A percentile compares a stretch with the other conserved stretches of the same genome.
These are phyloP conservation scores for Polyergus mexicanus DNA, from an alignment of 1,140 invertebrate genomes.

Conservation along the genomic window DNA sequence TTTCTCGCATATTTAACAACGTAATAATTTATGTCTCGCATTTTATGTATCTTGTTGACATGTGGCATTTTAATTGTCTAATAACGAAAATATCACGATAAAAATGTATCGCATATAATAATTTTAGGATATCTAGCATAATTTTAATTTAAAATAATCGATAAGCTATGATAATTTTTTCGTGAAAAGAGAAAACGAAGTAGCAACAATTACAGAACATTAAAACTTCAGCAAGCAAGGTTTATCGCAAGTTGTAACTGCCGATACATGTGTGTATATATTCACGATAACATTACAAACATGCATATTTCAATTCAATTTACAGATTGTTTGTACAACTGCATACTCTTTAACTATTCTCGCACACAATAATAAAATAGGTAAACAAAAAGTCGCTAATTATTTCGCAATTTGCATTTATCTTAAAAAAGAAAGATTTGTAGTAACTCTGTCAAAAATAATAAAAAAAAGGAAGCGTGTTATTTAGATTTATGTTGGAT, in stretches of 20 bases:
- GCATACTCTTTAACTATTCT: not conserved
- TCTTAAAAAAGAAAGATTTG: not conserved
- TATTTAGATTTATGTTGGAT: not conserved
- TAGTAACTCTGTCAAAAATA: not conserved
- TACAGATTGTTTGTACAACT: slow-evolving; percentile 42
- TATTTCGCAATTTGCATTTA: not conserved
- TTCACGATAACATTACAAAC: slow-evolving; percentile 24
- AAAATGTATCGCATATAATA: not conserved
- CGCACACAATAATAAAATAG: not conserved
- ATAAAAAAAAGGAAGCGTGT: not conserved
- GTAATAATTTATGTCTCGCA: not conserved
- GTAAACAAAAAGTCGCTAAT: not conserved
- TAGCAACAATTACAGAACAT: not conserved
- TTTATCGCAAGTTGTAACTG: slow-evolving; percentile 1
- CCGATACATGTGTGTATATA: not conserved
- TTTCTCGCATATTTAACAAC: not conserved
- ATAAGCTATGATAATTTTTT: not conserved
- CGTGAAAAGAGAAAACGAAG: not conserved
- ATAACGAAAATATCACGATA: not conserved
- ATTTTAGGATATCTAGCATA: not conserved
- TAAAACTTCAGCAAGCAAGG: not conserved
- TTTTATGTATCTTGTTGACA: not conserved
- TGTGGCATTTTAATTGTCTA: slow-evolving; percentile 1
- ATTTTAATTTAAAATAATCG: not conserved
- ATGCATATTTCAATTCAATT: not conserved